Percentiles rank a stretch among this genome's conserved stretches.
Evolutionary conservation across 2,888 invertebrate genomes (phyloP).

Genomic region (Empis livida): DNA sequence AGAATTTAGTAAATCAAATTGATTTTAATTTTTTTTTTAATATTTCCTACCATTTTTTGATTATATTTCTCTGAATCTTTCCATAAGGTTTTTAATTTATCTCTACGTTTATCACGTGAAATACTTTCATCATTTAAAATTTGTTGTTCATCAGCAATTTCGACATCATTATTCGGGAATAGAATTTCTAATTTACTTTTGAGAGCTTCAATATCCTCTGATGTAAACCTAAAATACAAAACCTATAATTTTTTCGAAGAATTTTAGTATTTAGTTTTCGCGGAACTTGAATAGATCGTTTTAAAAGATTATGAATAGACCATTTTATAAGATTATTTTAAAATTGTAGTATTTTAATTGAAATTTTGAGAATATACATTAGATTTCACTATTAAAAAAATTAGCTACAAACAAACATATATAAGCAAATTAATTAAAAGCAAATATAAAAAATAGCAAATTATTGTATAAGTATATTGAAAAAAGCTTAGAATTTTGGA

Average conservation of each 20-base stretch:
- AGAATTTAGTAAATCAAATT: background rate
- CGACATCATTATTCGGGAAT: constrained; percentile 2
- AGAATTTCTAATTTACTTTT: constrained; percentile 6
- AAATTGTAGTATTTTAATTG: too few species aligned
- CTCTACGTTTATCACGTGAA: background rate
- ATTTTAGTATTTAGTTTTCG: too few species aligned
- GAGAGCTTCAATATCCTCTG: constrained; percentile 3
- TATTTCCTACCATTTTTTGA: constrained; percentile 3
- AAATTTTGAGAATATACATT: too few species aligned
- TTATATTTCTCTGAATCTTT: background rate
- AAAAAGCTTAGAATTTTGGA: too few species aligned
- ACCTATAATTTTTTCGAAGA: background rate
- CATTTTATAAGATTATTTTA: too few species aligned
- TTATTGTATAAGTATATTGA: too few species aligned
- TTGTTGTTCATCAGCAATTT: background rate
- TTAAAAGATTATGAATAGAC: too few species aligned
- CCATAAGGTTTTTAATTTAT: background rate
- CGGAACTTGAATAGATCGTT: too few species aligned
- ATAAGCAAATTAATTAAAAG: too few species aligned
- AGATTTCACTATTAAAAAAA: too few species aligned
- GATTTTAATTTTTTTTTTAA: constrained; percentile 9
- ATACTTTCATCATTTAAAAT: background rate
- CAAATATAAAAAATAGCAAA: too few species aligned
- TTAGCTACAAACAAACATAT: too few species aligned
- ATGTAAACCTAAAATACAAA: constrained; percentile 6